A percentile compares a stretch with the other conserved stretches of the same genome.
Evolutionary conservation across 2,888 invertebrate species (phyloP).

Genomic region (Conchocele bisecta): DNA sequence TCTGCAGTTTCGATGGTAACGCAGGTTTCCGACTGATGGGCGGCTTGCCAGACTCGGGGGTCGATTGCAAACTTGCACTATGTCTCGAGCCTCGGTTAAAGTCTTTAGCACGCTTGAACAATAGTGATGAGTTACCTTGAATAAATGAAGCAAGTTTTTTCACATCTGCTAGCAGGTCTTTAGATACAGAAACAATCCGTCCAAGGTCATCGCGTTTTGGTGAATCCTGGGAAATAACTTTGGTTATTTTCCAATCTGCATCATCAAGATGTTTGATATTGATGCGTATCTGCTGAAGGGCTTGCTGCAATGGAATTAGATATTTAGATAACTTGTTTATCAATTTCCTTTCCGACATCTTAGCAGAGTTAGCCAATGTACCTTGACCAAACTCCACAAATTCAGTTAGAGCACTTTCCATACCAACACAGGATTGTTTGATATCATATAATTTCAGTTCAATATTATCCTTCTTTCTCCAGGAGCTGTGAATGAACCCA

Average conservation of each 20-base stretch:
- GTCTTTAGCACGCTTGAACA: slow-evolving; percentile 74
- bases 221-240: slow-evolving; percentile 81
- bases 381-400: slow-evolving; percentile 95
- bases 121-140: slow-evolving; percentile 84
- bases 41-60: slow-evolving; percentile 54
- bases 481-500: slow-evolving; percentile 88
- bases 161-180: slow-evolving; percentile 94
- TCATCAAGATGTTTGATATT: slow-evolving; percentile 73
- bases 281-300: slow-evolving; percentile 66
- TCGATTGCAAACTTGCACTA: slow-evolving; percentile 42
- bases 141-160: slow-evolving; percentile 95
- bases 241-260: slow-evolving; percentile 73
- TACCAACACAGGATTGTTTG: slow-evolving; percentile 89
- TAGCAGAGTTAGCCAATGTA: slow-evolving; percentile 91
- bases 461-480: slow-evolving; percentile 91
- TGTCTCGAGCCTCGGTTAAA: slow-evolving; percentile 48
- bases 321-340: slow-evolving; percentile 74
- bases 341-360: slow-evolving; percentile 78
- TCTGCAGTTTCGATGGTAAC: slow-evolving; percentile 49
- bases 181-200: slow-evolving; percentile 93
- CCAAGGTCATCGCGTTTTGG: slow-evolving; percentile 90
- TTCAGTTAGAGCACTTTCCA: slow-evolving; percentile 92
- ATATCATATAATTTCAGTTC: slow-evolving; percentile 92
- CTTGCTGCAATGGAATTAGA: slow-evolving; percentile 73
- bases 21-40: slow-evolving; percentile 64